phyloP scores from a whole-genome alignment of 2,888 invertebrate species.

The Heteromyza rotundicornis region DNA sequence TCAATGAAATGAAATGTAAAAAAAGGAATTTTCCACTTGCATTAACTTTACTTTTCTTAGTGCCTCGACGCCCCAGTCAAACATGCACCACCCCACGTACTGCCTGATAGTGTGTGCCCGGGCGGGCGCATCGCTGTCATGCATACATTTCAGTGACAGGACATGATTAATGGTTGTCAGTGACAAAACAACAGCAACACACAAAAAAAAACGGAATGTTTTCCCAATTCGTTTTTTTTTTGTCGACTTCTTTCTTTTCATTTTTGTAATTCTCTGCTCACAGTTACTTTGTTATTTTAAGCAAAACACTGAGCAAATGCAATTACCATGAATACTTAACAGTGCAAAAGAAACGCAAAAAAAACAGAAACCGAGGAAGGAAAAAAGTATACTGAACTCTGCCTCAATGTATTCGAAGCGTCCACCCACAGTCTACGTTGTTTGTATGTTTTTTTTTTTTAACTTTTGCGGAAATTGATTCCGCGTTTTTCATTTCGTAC shows the following conservation, averaged over 20 bases:
- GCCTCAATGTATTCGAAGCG: not conserved
- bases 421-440: too few species aligned
- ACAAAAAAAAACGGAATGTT: slow-evolving; percentile 13
- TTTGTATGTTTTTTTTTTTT: slow-evolving; percentile 22
- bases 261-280: not conserved
- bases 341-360: not conserved
- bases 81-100: not conserved
- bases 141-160: slow-evolving; percentile 60
- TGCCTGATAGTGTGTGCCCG: slow-evolving; percentile 12
- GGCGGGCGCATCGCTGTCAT: slow-evolving; percentile 28
- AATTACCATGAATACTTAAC: slow-evolving; percentile 30
- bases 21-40: slow-evolving; percentile 2
- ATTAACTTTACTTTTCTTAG: not conserved
- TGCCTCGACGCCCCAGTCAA: not conserved
- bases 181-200: slow-evolving; percentile 42
- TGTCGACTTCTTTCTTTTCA: not conserved
- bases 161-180: slow-evolving; percentile 65
- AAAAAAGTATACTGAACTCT: not conserved
- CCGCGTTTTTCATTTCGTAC: slow-evolving; percentile 20
- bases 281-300: slow-evolving; percentile 47
- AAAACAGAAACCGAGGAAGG: not conserved
- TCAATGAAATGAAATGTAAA: not conserved
- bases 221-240: slow-evolving; percentile 1
- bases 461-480: slow-evolving; percentile 41
- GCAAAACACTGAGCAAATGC: slow-evolving; percentile 36